These are phyloP conservation scores for Columba livia DNA, from an alignment of 2,113 vertebrate species.

Conservation along the genomic window DNA sequence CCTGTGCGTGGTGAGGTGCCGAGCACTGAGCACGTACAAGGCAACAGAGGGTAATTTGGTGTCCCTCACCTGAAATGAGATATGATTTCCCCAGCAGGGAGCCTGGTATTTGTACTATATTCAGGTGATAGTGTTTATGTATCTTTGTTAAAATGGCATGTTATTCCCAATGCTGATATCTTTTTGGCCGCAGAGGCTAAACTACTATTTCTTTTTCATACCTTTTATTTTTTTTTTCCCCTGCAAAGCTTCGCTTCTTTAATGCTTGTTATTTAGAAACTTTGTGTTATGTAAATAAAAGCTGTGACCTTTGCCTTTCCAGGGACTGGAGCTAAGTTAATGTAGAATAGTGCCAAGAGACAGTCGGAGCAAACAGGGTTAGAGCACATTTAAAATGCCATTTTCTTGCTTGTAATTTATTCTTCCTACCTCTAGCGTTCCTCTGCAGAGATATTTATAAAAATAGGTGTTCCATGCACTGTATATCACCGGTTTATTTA, in stretches of 20 bases:
- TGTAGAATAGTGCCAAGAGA: background rate
- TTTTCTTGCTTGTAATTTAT: slow-evolving; percentile 30
- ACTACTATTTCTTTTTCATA: background rate
- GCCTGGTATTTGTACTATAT: background rate
- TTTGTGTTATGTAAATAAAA: slow-evolving; percentile 7
- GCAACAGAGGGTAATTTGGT: background rate
- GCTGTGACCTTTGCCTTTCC: slow-evolving; percentile 3
- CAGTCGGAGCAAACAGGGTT: background rate
- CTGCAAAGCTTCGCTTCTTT: background rate
- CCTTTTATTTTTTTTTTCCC: background rate
- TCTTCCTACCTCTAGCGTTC: background rate
- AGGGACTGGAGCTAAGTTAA: background rate
- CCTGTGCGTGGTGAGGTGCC: background rate
- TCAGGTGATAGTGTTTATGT: background rate
- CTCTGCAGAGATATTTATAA: slow-evolving; percentile 47
- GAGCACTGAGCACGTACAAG: background rate
- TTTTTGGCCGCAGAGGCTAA: background rate
- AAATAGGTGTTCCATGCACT: slow-evolving; percentile 35
- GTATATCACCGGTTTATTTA: slow-evolving; percentile 47
- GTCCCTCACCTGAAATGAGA: background rate
- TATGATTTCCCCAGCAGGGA: background rate
- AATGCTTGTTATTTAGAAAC: background rate
- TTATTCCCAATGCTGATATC: background rate
- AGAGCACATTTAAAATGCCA: background rate
- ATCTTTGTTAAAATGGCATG: background rate